These are phyloP conservation scores for Calliphora vomitoria DNA, from an alignment of 2,888 invertebrate species.

Conservation along the genomic window DNA sequence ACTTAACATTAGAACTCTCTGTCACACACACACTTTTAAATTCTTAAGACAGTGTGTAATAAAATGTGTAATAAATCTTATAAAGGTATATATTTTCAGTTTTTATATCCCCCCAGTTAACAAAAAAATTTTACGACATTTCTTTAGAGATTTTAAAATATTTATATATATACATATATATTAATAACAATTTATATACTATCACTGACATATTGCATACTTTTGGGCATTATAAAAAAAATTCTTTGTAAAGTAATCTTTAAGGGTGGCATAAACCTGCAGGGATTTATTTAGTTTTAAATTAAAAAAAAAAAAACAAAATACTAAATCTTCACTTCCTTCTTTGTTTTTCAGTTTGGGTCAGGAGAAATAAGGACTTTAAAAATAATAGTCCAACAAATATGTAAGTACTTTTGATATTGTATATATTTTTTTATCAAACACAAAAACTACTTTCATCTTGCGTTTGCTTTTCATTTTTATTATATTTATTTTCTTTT, in stretches of 20 bases:
- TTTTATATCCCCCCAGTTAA: neutral
- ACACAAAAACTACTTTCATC: conserved; percentile 15
- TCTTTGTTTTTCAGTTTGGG: neutral
- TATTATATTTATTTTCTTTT: neutral
- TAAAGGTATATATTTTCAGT: neutral
- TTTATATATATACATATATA: neutral
- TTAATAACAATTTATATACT: conserved; percentile 2
- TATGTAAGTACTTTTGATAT: neutral
- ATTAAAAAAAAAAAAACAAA: neutral
- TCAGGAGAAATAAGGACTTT: neutral
- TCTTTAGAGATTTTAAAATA: conserved; percentile 11
- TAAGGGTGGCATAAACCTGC: neutral
- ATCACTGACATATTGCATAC: conserved; percentile 34
- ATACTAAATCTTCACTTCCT: neutral
- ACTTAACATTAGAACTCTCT: neutral
- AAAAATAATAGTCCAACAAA: neutral
- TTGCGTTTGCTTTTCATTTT: conserved; percentile 14
- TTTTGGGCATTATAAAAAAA: conserved; percentile 9
- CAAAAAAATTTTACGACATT: conserved; percentile 1
- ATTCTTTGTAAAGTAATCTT: neutral
- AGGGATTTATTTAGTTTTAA: conserved; percentile 17
- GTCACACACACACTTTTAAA: neutral
- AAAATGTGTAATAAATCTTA: conserved; percentile 37
- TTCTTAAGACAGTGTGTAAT: neutral
- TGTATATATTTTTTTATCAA: neutral